Conservation (phyloP, 2,113 vertebrate species). For the Alosa alosa region DNA sequence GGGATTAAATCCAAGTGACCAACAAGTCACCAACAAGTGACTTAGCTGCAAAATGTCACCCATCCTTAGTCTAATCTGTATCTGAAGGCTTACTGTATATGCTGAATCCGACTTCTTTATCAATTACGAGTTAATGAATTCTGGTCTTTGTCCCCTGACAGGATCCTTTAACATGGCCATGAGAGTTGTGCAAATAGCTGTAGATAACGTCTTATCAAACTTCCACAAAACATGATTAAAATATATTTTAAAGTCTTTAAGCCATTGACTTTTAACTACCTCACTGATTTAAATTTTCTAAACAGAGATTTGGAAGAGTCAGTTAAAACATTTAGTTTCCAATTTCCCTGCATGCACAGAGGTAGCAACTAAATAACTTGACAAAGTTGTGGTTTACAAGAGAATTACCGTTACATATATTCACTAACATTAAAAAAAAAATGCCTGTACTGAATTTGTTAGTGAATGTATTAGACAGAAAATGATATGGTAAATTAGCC, state of each 20-base stretch:
- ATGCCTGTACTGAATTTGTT: background rate
- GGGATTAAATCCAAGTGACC: too few species aligned
- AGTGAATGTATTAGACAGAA: background rate
- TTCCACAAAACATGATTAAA: background rate
- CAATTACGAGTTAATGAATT: background rate
- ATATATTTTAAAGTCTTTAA: background rate
- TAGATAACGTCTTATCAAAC: background rate
- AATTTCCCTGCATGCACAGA: background rate
- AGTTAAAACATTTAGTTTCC: background rate
- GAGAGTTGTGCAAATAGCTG: background rate
- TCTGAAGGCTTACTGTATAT: background rate
- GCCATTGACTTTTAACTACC: conserved; percentile 28
- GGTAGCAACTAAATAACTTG: background rate
- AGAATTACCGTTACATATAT: conserved; percentile 44
- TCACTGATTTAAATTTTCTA: background rate
- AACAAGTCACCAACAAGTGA: too few species aligned
- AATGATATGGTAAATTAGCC: background rate
- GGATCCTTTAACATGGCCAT: background rate
- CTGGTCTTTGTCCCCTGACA: background rate
- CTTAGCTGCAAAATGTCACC: background rate
- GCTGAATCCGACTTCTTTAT: background rate
- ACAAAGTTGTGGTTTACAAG: conserved; percentile 25
- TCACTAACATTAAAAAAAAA: background rate
- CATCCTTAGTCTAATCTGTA: background rate
- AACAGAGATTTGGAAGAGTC: background rate